Conservation (phyloP, 2,113 vertebrate species). For the Trichomycterus rosablanca region DNA sequence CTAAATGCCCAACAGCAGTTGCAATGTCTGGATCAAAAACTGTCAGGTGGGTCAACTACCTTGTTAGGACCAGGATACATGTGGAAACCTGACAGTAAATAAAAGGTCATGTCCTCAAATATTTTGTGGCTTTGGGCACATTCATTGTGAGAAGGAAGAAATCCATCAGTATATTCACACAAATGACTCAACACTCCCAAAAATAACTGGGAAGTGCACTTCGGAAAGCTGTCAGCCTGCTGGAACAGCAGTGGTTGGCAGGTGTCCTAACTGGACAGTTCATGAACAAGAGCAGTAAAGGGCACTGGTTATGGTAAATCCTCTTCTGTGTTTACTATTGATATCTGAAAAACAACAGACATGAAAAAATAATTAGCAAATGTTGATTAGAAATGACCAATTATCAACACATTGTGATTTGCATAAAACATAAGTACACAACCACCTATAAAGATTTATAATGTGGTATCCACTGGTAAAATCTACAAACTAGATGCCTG, state of each 20-base stretch:
- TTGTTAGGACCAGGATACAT: not conserved
- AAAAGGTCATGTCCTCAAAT: slow-evolving; percentile 16
- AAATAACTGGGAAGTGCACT: slow-evolving; percentile 67
- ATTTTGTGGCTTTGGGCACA: slow-evolving; percentile 55
- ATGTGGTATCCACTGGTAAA: too few species aligned
- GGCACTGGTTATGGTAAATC: slow-evolving; percentile 76
- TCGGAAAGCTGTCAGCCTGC: slow-evolving; percentile 70
- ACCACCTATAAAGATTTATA: too few species aligned
- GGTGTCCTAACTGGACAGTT: slow-evolving; percentile 63
- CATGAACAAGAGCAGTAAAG: slow-evolving; percentile 41
- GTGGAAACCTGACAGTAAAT: not conserved
- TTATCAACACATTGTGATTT: too few species aligned
- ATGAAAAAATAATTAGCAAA: not conserved
- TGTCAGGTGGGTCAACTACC: slow-evolving; percentile 1
- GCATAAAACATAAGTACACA: too few species aligned
- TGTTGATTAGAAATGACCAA: too few species aligned
- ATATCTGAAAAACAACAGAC: slow-evolving; percentile 75
- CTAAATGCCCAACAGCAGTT: not conserved
- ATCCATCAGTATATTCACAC: slow-evolving; percentile 56
- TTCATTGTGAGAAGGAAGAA: slow-evolving; percentile 54
- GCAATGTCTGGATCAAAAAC: not conserved
- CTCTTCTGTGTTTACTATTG: slow-evolving; percentile 95
- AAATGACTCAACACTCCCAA: slow-evolving; percentile 58
- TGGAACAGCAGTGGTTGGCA: slow-evolving; percentile 66
- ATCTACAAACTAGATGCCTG: too few species aligned